phyloP scores from a whole-genome alignment of 2,888 invertebrate genomes.

The Flexamia atlantica region DNA sequence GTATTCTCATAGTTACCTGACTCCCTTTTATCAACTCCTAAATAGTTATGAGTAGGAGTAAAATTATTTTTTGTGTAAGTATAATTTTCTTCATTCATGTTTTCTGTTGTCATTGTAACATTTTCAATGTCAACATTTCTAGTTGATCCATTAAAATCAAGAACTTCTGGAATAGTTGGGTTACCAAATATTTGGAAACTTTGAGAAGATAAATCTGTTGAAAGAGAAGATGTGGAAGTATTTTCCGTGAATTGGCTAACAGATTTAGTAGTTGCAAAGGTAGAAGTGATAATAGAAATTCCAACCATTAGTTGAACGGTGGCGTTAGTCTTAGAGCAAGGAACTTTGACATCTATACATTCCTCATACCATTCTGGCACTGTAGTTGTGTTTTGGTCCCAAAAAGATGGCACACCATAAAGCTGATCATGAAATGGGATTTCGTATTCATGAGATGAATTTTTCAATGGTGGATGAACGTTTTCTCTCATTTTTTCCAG shows the following conservation, averaged over 20 bases:
- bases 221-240: slow-evolving; percentile 18
- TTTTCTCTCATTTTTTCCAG: slow-evolving; percentile 16
- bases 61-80: not conserved
- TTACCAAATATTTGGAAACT: not conserved
- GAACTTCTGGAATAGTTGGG: not conserved
- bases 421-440: not conserved
- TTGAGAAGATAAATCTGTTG: not conserved
- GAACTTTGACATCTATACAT: slow-evolving; percentile 51
- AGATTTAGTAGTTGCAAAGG: not conserved
- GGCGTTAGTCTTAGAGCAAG: slow-evolving; percentile 30
- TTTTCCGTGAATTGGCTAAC: not conserved
- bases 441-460: not conserved
- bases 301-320: not conserved
- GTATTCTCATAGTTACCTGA: not conserved
- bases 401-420: not conserved
- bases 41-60: not conserved
- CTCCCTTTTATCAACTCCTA: not conserved
- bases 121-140: not conserved
- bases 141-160: not conserved
- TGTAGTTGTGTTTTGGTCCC: not conserved
- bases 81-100: not conserved
- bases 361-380: slow-evolving; percentile 19
- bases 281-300: not conserved
- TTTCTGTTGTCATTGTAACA: not conserved
- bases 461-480: not conserved